Evolutionary conservation across 2,888 invertebrate species (phyloP), one percentile per base, ranked within the genome.

Genomic region (Cerceris rybyensis): DNA sequence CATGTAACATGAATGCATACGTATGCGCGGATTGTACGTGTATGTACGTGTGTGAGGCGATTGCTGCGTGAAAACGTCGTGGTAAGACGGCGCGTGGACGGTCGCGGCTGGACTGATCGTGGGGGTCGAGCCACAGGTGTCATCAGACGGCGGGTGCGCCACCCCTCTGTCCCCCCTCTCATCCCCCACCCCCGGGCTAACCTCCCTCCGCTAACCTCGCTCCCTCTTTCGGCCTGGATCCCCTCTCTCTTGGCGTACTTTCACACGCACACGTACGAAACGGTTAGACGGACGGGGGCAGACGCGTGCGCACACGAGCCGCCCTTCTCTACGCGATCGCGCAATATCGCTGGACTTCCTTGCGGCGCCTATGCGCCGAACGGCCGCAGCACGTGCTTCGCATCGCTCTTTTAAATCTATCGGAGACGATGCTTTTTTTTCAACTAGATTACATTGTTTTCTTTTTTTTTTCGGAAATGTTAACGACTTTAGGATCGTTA

Each of bases 41-140:
- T 28, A 55, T 16, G 70, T 46, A 67, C 58, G 58, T 59, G 63
- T n/a, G 79, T 73, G 64, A 63, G 61, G 74, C 70, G 79, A 84
- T 75, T 79, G 83, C 81, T 86, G 87, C 86, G 83, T 88, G 87
- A 84, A 85, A 86, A 84, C 83, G 82, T 86, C 76, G 81, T 71
- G 74, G 78, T 82, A 80, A 79, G 83, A 83, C 81, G 83, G 86
- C 91, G 90, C 90, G 91, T 88, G 90, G 89, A 91, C 89, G 89
- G 91, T 89, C 90, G 91, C 90, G 90, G 84, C 89, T 88, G 88
- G 88, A 91, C 91, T 91, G 91, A 90, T 88, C 89, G 88, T 84
- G 87, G 86, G 85, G 85, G 84, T 84, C 87, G 86, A 90, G 91
- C 90, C 87, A 90, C 91, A 90, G 90, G 90, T 90, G 90, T 90